phyloP scores from a whole-genome alignment of 2,113 vertebrate genomes.

The Thamnophis sirtalis region DNA sequence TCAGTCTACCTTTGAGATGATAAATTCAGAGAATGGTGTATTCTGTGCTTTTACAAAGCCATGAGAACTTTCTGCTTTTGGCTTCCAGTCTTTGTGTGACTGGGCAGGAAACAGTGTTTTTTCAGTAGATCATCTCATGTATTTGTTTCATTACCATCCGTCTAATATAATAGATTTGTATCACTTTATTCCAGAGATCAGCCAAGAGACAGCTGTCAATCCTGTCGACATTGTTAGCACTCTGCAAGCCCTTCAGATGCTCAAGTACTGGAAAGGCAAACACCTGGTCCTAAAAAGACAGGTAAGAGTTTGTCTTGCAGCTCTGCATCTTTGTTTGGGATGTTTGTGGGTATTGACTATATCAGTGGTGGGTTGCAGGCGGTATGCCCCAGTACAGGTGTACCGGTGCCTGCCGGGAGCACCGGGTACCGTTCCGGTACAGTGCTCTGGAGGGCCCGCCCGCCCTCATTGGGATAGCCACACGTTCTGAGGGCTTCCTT shows the following conservation, averaged over 20 bases:
- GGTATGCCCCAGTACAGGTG: too few species aligned
- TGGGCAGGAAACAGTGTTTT: not conserved
- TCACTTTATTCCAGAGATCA: constrained; percentile 83
- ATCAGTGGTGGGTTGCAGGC: not conserved
- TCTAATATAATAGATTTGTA: not conserved
- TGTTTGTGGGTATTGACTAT: not conserved
- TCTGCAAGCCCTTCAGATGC: constrained; percentile 97
- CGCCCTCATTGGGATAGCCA: too few species aligned
- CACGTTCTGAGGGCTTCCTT: too few species aligned
- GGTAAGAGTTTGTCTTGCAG: constrained; percentile 64
- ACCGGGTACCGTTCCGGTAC: too few species aligned
- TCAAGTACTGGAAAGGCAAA: constrained; percentile 99
- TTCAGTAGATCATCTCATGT: not conserved
- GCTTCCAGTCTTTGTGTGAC: too few species aligned
- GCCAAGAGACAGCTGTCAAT: constrained; percentile 97
- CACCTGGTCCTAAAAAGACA: constrained; percentile 96
- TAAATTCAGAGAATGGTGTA: not conserved
- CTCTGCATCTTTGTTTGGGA: too few species aligned
- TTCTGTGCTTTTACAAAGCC: not conserved
- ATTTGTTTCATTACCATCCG: not conserved
- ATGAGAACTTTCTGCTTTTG: not conserved
- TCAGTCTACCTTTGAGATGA: not conserved
- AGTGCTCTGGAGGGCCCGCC: too few species aligned
- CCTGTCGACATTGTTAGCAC: constrained; percentile 98
- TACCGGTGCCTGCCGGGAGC: too few species aligned